Evolutionary conservation across 2,888 invertebrate species (phyloP).

Genomic region (Sphaerophoria rueppellii): DNA sequence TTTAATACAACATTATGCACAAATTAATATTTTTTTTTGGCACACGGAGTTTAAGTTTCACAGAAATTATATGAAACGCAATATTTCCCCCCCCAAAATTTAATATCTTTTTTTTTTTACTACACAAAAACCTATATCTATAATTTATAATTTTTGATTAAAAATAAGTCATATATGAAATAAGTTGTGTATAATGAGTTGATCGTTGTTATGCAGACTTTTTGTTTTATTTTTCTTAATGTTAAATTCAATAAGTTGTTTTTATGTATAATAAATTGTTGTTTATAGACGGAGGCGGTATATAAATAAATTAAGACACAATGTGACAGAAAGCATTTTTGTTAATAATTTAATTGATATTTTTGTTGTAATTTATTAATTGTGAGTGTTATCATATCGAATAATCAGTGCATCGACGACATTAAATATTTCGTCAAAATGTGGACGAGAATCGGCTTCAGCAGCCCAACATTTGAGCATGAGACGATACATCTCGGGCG

Average conservation of each 20-base stretch:
- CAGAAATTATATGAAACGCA: conserved; percentile 4
- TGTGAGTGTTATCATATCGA: conserved; percentile 79
- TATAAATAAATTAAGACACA: conserved; percentile 70
- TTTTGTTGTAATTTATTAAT: conserved; percentile 43
- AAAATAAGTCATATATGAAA: conserved; percentile 10
- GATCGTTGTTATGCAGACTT: conserved; percentile 60
- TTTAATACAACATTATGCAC: background rate
- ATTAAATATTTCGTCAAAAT: conserved; percentile 93
- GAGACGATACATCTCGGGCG: conserved; percentile 93
- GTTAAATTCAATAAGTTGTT: conserved; percentile 8
- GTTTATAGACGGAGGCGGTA: conserved; percentile 53
- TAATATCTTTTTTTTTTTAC: conserved; percentile 45
- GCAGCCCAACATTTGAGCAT: conserved; percentile 98
- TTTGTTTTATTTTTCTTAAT: conserved; percentile 14
- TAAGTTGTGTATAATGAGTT: conserved; percentile 41
- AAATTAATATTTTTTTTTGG: conserved; percentile 55
- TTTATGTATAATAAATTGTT: conserved; percentile 9
- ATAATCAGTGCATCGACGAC: conserved; percentile 87
- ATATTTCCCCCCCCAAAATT: conserved; percentile 35
- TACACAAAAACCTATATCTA: conserved; percentile 14
- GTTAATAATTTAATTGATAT: no score
- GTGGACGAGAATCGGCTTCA: conserved; percentile 94
- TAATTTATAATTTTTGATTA: conserved; percentile 8
- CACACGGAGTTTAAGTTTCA: conserved; percentile 64
- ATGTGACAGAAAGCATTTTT: conserved; percentile 35